These are phyloP conservation scores for Archaeoteleia sp. DNA, from an alignment of 2,888 invertebrate species.

Conservation along the genomic window DNA sequence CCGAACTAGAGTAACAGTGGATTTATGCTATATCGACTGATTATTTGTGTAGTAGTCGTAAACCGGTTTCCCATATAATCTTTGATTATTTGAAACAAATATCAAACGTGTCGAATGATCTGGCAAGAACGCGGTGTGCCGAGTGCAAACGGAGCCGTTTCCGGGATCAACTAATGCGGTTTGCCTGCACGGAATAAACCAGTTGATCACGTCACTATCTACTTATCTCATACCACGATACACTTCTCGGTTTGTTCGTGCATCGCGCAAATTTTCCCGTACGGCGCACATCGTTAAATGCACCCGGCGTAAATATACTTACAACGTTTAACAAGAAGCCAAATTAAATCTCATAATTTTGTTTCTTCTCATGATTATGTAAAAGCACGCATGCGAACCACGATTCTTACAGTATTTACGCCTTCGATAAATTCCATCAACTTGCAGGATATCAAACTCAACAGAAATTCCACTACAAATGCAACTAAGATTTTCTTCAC, in stretches of 20 bases:
- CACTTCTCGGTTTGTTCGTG: conserved; percentile 51
- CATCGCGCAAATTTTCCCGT: conserved; percentile 13
- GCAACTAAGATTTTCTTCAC: no score
- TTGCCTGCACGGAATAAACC: conserved; percentile 46
- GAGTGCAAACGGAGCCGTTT: conserved; percentile 34
- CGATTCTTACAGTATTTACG: no score
- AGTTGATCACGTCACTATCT: conserved; percentile 57
- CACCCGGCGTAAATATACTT: no score
- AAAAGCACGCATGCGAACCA: no score
- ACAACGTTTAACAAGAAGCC: no score
- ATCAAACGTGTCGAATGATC: conserved; percentile 33
- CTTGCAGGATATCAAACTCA: no score
- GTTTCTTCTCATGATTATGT: no score
- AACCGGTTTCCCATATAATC: conserved; percentile 34
- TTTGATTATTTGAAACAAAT: conserved; percentile 34
- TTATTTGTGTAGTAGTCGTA: conserved; percentile 10
- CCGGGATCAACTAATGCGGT: conserved; percentile 43
- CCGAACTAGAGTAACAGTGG: no score
- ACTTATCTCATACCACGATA: conserved; percentile 54
- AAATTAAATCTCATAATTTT: no score
- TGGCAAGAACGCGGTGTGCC: conserved; percentile 29
- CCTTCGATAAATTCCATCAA: no score
- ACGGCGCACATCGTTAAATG: background rate
- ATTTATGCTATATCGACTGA: no score
- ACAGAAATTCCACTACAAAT: no score